Percentiles rank a stretch among this genome's conserved stretches.
These are phyloP conservation scores for Dryoscopus gambensis DNA, from an alignment of 2,113 vertebrate species.

Conservation along the genomic window DNA sequence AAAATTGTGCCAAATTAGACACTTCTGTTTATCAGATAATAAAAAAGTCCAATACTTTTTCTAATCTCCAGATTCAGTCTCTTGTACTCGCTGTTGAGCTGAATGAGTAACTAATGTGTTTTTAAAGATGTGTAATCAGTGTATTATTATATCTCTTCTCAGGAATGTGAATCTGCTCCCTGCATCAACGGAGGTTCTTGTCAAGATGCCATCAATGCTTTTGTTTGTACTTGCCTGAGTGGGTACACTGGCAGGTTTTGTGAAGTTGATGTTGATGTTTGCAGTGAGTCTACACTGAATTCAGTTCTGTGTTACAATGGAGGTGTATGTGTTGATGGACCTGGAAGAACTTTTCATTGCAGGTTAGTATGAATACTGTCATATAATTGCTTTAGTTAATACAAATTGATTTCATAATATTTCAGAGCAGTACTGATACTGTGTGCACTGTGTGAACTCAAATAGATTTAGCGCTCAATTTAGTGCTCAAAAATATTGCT, in stretches of 20 bases:
- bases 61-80: background rate
- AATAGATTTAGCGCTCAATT: background rate
- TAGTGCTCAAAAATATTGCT: background rate
- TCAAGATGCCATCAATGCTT: conserved; percentile 73
- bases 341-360: conserved; percentile 40
- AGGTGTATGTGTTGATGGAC: conserved; percentile 35
- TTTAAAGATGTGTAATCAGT: background rate
- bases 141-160: background rate
- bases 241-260: conserved; percentile 77
- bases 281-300: background rate
- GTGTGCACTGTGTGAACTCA: background rate
- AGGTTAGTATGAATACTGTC: conserved; percentile 53
- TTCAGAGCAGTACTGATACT: background rate
- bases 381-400: background rate
- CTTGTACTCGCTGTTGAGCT: background rate
- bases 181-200: conserved; percentile 77
- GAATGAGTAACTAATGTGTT: background rate
- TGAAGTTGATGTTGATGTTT: conserved; percentile 69
- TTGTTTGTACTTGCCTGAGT: conserved; percentile 73
- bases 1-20: background rate
- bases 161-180: conserved; percentile 75
- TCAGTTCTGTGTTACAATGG: conserved; percentile 22
- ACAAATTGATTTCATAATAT: background rate
- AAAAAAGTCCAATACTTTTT: background rate
- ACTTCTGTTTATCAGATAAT: background rate